These are phyloP conservation scores for Aplochiton taeniatus DNA, from an alignment of 2,797 vertebrate species.

Conservation along the genomic window DNA sequence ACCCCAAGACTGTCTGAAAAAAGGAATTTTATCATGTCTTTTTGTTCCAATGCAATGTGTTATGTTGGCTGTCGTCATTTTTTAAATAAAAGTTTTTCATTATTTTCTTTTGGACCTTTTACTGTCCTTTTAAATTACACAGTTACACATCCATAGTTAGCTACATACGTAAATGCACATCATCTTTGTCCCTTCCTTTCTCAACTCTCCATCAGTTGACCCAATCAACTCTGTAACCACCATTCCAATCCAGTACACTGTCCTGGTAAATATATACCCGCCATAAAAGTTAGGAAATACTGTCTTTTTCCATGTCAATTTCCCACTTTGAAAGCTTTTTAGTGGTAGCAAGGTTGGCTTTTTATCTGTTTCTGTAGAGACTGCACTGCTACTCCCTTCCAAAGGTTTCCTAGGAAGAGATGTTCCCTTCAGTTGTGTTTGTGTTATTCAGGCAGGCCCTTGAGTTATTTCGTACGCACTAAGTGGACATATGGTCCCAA, in stretches of 20 bases:
- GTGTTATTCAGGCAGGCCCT: conserved; percentile 16
- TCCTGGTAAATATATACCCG: too few species aligned
- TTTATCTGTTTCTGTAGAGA: not conserved
- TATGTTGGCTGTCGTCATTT: conserved; percentile 61
- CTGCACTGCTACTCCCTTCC: not conserved
- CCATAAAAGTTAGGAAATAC: too few species aligned
- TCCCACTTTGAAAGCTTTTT: not conserved
- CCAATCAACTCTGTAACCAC: too few species aligned
- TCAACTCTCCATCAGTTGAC: too few species aligned
- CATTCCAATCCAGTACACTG: too few species aligned
- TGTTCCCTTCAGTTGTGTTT: conserved; percentile 3
- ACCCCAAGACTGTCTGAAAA: conserved; percentile 45
- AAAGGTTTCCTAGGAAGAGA: conserved; percentile 9
- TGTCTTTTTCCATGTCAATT: too few species aligned
- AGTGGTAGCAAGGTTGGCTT: not conserved
- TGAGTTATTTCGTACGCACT: conserved; percentile 24
- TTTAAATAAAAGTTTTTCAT: conserved; percentile 70
- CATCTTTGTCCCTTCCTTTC: too few species aligned
- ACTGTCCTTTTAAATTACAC: conserved; percentile 2
- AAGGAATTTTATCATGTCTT: conserved; percentile 49
- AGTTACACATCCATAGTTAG: not conserved
- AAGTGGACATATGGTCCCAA: conserved; percentile 59
- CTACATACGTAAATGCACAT: not conserved
- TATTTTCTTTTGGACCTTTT: conserved; percentile 36
- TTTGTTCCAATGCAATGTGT: conserved; percentile 57